Percentiles rank a stretch among this genome's conserved stretches.
These are phyloP conservation scores for Drosophila histrio DNA, from an alignment of 2,888 invertebrate genomes.

Conservation along the genomic window DNA sequence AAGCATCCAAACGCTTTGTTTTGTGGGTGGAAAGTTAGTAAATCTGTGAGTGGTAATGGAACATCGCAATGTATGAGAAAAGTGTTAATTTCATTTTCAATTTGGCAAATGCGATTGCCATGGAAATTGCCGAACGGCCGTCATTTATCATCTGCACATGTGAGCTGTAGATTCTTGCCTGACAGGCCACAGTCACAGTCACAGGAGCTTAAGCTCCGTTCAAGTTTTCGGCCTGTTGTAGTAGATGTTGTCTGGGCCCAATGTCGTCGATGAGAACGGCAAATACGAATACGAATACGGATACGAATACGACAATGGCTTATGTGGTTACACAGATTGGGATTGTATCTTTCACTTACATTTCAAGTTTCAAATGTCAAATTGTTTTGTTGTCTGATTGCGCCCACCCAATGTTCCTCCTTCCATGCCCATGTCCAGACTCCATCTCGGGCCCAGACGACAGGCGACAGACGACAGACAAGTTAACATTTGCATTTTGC, in stretches of 20 bases:
- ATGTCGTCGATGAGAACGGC: slow-evolving; percentile 50
- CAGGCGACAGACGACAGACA: slow-evolving; percentile 22
- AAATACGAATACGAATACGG: too few species aligned
- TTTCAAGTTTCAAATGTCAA: slow-evolving; percentile 82
- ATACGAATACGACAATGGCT: slow-evolving; percentile 36
- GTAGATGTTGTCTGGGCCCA: slow-evolving; percentile 44
- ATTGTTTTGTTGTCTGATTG: slow-evolving; percentile 52
- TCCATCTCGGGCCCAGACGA: neutral
- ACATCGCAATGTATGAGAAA: slow-evolving; percentile 10
- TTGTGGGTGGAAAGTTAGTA: slow-evolving; percentile 37
- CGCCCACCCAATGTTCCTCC: slow-evolving; percentile 43
- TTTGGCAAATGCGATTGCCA: slow-evolving; percentile 74
- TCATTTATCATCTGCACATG: slow-evolving; percentile 81
- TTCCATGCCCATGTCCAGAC: neutral
- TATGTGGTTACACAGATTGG: slow-evolving; percentile 73
- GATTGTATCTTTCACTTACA: slow-evolving; percentile 83
- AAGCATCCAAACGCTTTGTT: slow-evolving; percentile 31
- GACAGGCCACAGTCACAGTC: slow-evolving; percentile 3
- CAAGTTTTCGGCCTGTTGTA: slow-evolving; percentile 36
- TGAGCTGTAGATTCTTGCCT: slow-evolving; percentile 12
- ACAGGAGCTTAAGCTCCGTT: slow-evolving; percentile 11
- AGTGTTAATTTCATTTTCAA: slow-evolving; percentile 81
- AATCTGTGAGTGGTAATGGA: slow-evolving; percentile 17
- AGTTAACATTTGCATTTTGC: slow-evolving; percentile 71
- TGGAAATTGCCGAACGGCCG: slow-evolving; percentile 77